Evolutionary conservation across 2,797 vertebrate species (phyloP).

Genomic region (Octomys mimax): DNA sequence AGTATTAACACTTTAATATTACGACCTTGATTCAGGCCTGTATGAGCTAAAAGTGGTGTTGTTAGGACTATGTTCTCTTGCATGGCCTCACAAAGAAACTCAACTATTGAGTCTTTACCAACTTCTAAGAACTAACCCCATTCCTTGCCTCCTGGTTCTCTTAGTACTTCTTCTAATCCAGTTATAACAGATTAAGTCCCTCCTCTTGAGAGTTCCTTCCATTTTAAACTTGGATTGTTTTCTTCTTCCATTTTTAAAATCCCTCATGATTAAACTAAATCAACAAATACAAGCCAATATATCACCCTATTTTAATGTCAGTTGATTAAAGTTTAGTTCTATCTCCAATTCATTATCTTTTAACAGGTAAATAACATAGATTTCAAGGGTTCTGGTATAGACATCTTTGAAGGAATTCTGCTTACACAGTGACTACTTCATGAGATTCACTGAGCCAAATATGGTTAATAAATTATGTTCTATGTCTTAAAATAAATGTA

Average conservation of each 20-base stretch:
- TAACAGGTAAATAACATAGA: not conserved
- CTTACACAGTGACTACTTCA: not conserved
- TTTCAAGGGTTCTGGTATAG: not conserved
- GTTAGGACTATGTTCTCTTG: not conserved
- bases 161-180: not conserved
- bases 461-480: not conserved
- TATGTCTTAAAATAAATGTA: not conserved
- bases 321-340: not conserved
- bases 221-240: not conserved
- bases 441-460: not conserved
- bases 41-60: not conserved
- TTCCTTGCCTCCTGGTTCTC: not conserved
- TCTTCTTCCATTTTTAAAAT: not conserved
- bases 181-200: not conserved
- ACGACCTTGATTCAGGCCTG: not conserved
- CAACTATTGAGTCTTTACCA: not conserved
- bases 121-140: rapidly evolving
- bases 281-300: not conserved
- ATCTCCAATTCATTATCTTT: not conserved
- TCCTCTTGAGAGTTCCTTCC: not conserved
- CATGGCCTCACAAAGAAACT: not conserved
- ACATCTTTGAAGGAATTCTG: not conserved
- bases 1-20: not conserved
- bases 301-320: not conserved
- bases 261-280: rapidly evolving